Base-by-base conservation (phyloP, 2,888 invertebrate species). In the Melanchra persicariae region DNA sequence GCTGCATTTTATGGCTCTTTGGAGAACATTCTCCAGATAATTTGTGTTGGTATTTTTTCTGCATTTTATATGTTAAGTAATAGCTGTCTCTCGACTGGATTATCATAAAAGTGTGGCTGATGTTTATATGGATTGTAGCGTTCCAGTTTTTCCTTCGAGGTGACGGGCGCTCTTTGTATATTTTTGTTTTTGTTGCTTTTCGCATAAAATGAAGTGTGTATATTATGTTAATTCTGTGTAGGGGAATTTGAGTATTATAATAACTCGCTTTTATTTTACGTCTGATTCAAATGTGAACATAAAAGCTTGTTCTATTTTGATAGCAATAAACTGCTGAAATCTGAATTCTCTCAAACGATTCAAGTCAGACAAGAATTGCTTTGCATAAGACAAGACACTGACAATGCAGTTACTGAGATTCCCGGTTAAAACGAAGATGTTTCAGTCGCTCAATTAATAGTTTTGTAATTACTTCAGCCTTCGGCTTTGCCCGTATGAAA, bases 11-110 rank as follows among this genome's bases (percentile, higher is more conserved):
- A 84, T 84, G 58, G 82, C 86, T 60, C 75, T 77, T 65, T 34
- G 24, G 77, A 79, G 79, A 77, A 81, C 74, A 79, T 79, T 70
- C 49, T 72, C 63, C 47, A 75, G 74, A 84, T 84, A 84, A 85
- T 84, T 84, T 83, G 84, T 84, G 83, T 85, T 83, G 83, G 79
- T 84, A 84, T 84, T 84, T 84, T 83, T 84, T 84, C 85, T 84
- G 83, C 85, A 85, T 80, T 84, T 84, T 84, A 84, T 84, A 74
- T 73, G 84, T 76, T 85, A 85, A 85, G 80, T 82, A 77, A 83
- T 83, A 81, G 84, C 85, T 85, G 71, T 83, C 84, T 85, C 71
- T 70, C 54, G 26, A 57, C 51, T 57, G 52, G 72, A 84, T 84
- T 84, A 84, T 72, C 85, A 83, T 84, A 85, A 85, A 81, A 81